Evolutionary conservation across 2,113 vertebrate species (phyloP).

Genomic region (Lepisosteus osseus): DNA sequence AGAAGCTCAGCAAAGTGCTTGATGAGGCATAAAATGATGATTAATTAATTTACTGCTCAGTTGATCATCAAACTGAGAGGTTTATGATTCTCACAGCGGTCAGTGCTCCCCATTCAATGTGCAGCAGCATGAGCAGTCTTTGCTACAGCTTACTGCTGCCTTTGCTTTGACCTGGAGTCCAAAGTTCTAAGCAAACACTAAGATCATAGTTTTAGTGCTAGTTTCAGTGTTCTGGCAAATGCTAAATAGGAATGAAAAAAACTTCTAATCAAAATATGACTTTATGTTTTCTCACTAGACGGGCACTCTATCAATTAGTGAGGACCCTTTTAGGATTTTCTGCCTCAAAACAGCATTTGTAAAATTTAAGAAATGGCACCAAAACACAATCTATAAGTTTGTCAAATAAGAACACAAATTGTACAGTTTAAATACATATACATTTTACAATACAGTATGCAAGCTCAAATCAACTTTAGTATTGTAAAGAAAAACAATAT

Average conservation of each 20-base stretch:
- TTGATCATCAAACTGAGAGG: constrained; percentile 94
- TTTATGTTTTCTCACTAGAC: too few relatives aligned
- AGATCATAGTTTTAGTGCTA: background rate
- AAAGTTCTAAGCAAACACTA: constrained; percentile 37
- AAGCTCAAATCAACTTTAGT: too few relatives aligned
- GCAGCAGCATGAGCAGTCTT: constrained; percentile 60
- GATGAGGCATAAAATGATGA: constrained; percentile 99
- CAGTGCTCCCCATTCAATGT: constrained; percentile 66
- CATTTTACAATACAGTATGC: too few relatives aligned
- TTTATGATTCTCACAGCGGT: constrained; percentile 95
- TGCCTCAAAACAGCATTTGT: too few relatives aligned
- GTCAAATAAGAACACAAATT: too few relatives aligned
- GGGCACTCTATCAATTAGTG: too few relatives aligned
- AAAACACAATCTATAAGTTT: too few relatives aligned
- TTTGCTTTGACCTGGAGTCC: constrained; percentile 80
- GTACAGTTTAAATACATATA: too few relatives aligned
- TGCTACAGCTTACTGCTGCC: constrained; percentile 64
- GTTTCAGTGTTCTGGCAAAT: background rate
- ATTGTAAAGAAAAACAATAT: too few relatives aligned
- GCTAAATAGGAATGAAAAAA: background rate
- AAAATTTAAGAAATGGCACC: too few relatives aligned
- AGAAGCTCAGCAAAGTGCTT: constrained; percentile 86
- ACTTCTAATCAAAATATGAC: too few relatives aligned
- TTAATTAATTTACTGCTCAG: constrained; percentile 99
- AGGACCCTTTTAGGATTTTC: too few relatives aligned